Evolutionary conservation across 1,140 invertebrate genomes (phyloP).

Genomic region (Neomicropteryx cornuta): DNA sequence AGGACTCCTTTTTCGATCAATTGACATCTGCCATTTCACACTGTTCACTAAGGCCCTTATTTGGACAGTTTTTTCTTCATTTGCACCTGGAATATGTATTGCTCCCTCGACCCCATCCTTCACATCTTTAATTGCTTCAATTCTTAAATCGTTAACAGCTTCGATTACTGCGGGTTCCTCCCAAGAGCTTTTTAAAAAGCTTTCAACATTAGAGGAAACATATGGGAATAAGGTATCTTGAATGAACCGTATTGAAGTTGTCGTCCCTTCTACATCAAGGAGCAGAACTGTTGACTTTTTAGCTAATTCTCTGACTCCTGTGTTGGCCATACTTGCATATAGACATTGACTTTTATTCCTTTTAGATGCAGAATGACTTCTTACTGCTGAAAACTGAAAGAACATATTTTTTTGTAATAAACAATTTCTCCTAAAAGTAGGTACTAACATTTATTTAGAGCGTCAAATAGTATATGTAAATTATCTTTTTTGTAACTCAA

Average conservation of each 20-base stretch:
- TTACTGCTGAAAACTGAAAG: no score
- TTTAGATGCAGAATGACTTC: no score
- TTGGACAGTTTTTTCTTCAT: slow-evolving; percentile 41
- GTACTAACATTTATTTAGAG: no score
- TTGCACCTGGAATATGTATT: slow-evolving; percentile 40
- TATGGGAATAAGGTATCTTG: slow-evolving; percentile 77
- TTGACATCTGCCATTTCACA: slow-evolving; percentile 70
- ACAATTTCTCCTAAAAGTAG: no score
- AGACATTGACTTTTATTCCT: no score
- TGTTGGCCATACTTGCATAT: slow-evolving; percentile 31
- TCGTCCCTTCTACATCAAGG: slow-evolving; percentile 38
- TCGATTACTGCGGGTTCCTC: slow-evolving; percentile 53
- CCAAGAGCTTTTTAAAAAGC: slow-evolving; percentile 63
- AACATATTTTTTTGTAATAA: no score
- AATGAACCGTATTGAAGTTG: slow-evolving; percentile 41
- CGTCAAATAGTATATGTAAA: no score
- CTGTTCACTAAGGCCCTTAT: slow-evolving; percentile 50
- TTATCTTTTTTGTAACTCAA: no score
- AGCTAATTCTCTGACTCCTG: slow-evolving; percentile 30
- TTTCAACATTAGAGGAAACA: slow-evolving; percentile 56
- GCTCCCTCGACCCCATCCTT: slow-evolving; percentile 43
- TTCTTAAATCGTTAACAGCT: slow-evolving; percentile 52
- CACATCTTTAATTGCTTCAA: slow-evolving; percentile 44
- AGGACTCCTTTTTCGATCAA: slow-evolving; percentile 65
- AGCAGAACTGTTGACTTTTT: slow-evolving; percentile 37